phyloP scores from a whole-genome alignment of 2,888 invertebrate species.

The Julus scandinavius region DNA sequence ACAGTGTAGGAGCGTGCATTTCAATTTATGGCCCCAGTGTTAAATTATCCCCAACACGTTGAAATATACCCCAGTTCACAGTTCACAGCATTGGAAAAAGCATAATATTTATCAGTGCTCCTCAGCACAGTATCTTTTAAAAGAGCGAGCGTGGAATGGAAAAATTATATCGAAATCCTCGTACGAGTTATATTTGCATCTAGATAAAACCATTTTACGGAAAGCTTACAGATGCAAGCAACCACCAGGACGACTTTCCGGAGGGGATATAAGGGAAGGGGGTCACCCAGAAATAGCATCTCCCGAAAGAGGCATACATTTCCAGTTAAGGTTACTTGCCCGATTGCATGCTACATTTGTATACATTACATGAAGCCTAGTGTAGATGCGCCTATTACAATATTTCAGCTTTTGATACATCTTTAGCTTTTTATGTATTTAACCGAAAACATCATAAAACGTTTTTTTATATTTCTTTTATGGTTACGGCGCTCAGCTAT shows the following conservation, averaged over 20 bases:
- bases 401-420: constrained; percentile 37
- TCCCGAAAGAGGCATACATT: background rate
- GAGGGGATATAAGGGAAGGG: background rate
- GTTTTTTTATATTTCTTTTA: constrained; percentile 18
- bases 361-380: background rate
- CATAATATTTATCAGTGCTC: background rate
- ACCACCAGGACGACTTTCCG: background rate
- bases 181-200: constrained; percentile 33
- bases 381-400: constrained; percentile 19
- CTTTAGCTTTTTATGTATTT: constrained; percentile 42
- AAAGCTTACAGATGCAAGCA: constrained; percentile 27
- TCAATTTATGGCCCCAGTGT: background rate
- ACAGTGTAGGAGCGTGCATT: background rate
- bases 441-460: constrained; percentile 36
- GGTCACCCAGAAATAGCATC: constrained; percentile 35
- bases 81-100: constrained; percentile 21
- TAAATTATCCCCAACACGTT: constrained; percentile 16
- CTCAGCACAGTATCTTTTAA: background rate
- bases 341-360: background rate
- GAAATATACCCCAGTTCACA: constrained; percentile 2
- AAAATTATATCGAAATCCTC: constrained; percentile 20
- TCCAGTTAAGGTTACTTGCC: constrained; percentile 1
- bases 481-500: background rate
- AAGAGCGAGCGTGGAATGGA: background rate
- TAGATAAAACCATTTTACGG: constrained; percentile 6